Percentiles rank a stretch among this genome's conserved stretches.
Evolutionary conservation across 2,113 vertebrate genomes (phyloP).

Genomic region (Probosciger aterrimus): DNA sequence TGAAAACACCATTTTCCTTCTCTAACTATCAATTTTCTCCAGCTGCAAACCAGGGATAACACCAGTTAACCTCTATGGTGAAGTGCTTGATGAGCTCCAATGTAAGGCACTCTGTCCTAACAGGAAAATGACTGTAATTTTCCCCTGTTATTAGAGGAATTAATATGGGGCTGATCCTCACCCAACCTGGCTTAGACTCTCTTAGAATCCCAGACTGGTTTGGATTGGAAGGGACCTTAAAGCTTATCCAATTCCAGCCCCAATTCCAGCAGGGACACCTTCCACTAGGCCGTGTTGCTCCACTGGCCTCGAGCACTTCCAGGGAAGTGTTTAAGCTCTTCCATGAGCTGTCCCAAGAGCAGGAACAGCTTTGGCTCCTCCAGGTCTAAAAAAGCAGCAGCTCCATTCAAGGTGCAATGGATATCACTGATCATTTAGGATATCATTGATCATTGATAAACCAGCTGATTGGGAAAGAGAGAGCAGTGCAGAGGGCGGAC

Average conservation of each 20-base stretch:
- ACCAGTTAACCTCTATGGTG: not conserved
- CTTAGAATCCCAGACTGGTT: not conserved
- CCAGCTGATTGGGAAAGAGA: not conserved
- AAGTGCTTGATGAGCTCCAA: not conserved
- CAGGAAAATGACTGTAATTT: not conserved
- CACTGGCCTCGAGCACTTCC: not conserved
- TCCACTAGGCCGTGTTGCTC: not conserved
- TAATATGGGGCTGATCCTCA: not conserved
- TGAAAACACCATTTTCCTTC: not conserved
- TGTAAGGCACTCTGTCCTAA: not conserved
- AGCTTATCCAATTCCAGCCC: not conserved
- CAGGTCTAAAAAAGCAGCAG: not conserved
- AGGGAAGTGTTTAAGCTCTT: not conserved
- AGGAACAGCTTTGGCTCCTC: not conserved
- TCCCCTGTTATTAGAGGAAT: not conserved
- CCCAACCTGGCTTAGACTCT: not conserved
- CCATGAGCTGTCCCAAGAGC: not conserved
- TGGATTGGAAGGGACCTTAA: not conserved
- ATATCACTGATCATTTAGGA: not conserved
- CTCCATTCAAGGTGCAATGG: not conserved
- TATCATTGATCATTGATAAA: accelerated
- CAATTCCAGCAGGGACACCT: not conserved
- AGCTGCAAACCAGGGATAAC: not conserved
- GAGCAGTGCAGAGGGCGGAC: accelerated
- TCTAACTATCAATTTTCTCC: not conserved